Evolutionary conservation across 2,888 invertebrate genomes (phyloP), one percentile per base, ranked within the genome.

Genomic region (Platycheirus rosarum): DNA sequence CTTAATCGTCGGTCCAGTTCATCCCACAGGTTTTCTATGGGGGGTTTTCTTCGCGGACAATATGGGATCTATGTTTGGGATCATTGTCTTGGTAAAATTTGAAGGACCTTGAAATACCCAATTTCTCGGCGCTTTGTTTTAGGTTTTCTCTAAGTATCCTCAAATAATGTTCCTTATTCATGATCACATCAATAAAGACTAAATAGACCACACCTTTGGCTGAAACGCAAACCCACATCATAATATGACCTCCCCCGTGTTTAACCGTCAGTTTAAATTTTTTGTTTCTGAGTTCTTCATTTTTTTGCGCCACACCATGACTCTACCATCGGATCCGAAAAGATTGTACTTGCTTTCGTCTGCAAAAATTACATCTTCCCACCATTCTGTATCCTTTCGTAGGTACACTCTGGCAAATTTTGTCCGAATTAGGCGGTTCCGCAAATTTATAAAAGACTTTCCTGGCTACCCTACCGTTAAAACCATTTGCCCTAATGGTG

Each of bases 161-260:
- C 3, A 18, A 20, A 44, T 20, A 44, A 35, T 35, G 11, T 3
- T 35, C 20, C 9, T 44, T 44, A 5, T 44, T 18, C 44, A 42
- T 42, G 0, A 42, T 42, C 42, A 14, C 7, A 16, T 42, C 42
- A 7, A 42, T 42, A 42, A 42, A 16, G 8, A 42, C 42, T 7
- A 42, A 42, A 42, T 42, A 16, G 37, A 11, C 37, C n/a, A 37
- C 37, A 11, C 37, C 37, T 37, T 37, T 37, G 11, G 37, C 37
- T 4, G 37, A 37, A 2, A 37, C n/a, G 37, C 42, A 44, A 20
- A 9, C 18, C 11, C 20, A 18, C 44, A 20, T 0, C 20, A 20
- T 20, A 1, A 44, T 2, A 20, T 44, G 44, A 20, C 23, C 44
- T 44, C 20, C 44, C 18, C n/a, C 44, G n/a, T 11, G 44, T 11